Evolutionary conservation across 2,113 vertebrate genomes (phyloP).

Genomic region (Lepus americanus): DNA sequence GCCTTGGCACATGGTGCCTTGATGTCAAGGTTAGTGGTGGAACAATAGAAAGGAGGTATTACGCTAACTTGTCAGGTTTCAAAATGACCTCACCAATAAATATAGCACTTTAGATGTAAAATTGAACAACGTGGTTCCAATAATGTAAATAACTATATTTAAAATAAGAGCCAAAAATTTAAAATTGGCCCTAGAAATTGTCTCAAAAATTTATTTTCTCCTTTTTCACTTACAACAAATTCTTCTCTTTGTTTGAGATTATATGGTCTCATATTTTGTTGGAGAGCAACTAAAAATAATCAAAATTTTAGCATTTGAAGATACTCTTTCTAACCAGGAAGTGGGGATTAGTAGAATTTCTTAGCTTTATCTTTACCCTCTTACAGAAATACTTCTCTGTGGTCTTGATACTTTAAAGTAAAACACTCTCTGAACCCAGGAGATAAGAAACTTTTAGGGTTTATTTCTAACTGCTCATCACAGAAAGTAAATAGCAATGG

Average conservation of each 20-base stretch:
- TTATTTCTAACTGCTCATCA: slow-evolving; percentile 53
- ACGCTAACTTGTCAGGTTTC: slow-evolving; percentile 13
- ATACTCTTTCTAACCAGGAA: slow-evolving; percentile 43
- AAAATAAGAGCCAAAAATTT: slow-evolving; percentile 13
- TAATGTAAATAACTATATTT: neutral
- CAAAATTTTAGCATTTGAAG: slow-evolving; percentile 51
- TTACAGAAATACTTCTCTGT: slow-evolving; percentile 24
- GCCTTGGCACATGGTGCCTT: neutral
- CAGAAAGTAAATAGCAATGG: slow-evolving; percentile 37
- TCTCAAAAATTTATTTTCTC: neutral
- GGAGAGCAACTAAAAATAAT: slow-evolving; percentile 29
- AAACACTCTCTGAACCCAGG: slow-evolving; percentile 46
- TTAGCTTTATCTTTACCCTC: slow-evolving; percentile 13
- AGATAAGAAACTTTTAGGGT: slow-evolving; percentile 44
- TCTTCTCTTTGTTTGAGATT: slow-evolving; percentile 26
- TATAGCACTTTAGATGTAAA: slow-evolving; percentile 36
- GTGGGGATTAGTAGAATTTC: slow-evolving; percentile 29
- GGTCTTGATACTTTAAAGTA: slow-evolving; percentile 61
- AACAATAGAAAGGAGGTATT: neutral
- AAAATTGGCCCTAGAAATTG: neutral
- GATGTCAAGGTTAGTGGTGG: neutral
- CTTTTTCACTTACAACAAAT: slow-evolving; percentile 12
- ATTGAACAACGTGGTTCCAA: neutral
- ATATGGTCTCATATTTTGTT: slow-evolving; percentile 8
- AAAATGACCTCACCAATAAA: neutral